phyloP scores from a whole-genome alignment of 2,888 invertebrate genomes.

The Zeuzera pyrina region DNA sequence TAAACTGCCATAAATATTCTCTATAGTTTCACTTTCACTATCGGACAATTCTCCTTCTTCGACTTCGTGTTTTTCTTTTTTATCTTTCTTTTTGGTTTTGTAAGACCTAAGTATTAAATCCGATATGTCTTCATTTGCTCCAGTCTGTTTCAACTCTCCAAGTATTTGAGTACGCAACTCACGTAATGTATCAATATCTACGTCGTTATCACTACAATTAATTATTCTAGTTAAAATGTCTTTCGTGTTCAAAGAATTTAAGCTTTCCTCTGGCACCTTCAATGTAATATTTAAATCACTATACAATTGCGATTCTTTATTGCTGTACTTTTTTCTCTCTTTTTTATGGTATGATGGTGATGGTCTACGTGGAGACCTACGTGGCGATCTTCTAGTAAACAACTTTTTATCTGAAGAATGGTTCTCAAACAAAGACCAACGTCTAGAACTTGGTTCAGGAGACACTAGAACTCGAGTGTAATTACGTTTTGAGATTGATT shows the following conservation, averaged over 20 bases:
- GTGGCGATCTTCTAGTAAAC: slow-evolving; percentile 35
- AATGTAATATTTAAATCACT: slow-evolving; percentile 58
- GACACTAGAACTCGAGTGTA: slow-evolving; percentile 57
- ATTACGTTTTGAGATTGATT: slow-evolving; percentile 28
- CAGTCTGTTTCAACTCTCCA: slow-evolving; percentile 58
- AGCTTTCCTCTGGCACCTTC: slow-evolving; percentile 55
- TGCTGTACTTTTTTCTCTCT: slow-evolving; percentile 42
- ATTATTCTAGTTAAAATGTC: slow-evolving; percentile 60
- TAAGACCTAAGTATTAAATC: slow-evolving; percentile 60
- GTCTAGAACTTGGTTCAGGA: slow-evolving; percentile 33
- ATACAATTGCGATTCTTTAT: slow-evolving; percentile 23
- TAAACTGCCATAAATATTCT: slow-evolving; percentile 54
- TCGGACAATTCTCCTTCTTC: slow-evolving; percentile 65
- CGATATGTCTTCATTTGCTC: slow-evolving; percentile 56
- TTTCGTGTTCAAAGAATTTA: slow-evolving; percentile 50
- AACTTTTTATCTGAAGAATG: slow-evolving; percentile 28
- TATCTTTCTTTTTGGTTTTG: slow-evolving; percentile 23
- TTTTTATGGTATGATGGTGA: slow-evolving; percentile 42
- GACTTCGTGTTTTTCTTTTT: slow-evolving; percentile 33
- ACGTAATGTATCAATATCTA: slow-evolving; percentile 62
- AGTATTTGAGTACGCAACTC: slow-evolving; percentile 60
- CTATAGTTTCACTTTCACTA: slow-evolving; percentile 60
- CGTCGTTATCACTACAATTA: slow-evolving; percentile 53
- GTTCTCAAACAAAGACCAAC: slow-evolving; percentile 23
- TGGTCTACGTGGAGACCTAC: slow-evolving; percentile 23